Percentiles rank a stretch among this genome's conserved stretches.
Evolutionary conservation across 2,888 invertebrate species (phyloP).

Genomic region (Ichneumoninae sp.): DNA sequence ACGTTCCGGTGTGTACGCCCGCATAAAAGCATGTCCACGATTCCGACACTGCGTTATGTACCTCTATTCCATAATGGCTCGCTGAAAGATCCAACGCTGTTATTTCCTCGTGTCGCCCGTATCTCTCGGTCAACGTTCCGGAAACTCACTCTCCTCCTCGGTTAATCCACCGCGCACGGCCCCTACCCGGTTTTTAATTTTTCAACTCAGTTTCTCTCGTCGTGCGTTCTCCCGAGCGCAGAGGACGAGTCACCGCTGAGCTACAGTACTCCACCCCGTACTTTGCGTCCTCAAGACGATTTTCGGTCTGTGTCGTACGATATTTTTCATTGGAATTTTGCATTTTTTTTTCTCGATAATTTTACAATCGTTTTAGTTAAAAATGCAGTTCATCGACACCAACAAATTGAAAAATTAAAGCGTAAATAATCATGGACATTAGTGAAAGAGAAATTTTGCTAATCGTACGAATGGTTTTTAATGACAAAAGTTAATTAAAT

Average conservation of each 20-base stretch:
- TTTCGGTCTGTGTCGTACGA: slow-evolving; percentile 4
- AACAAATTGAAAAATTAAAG: background rate
- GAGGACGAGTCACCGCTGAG: slow-evolving; percentile 19
- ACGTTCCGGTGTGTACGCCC: slow-evolving; percentile 56
- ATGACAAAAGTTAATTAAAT: background rate
- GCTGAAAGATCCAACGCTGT: slow-evolving; percentile 37
- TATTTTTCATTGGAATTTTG: background rate
- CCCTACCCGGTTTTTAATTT: slow-evolving; percentile 6
- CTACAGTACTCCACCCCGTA: slow-evolving; percentile 8
- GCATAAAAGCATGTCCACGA: slow-evolving; percentile 52
- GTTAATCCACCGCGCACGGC: slow-evolving; percentile 22
- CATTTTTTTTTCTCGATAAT: background rate
- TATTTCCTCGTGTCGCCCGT: slow-evolving; percentile 43
- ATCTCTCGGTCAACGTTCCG: slow-evolving; percentile 54
- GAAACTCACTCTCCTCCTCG: slow-evolving; percentile 45
- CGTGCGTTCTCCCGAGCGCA: slow-evolving; percentile 60
- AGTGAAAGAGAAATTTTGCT: too few relatives aligned
- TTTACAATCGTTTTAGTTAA: background rate
- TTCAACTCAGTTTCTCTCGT: slow-evolving; percentile 45
- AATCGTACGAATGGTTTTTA: background rate
- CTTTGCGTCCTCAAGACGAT: slow-evolving; percentile 17
- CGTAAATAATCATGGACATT: background rate
- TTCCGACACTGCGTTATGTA: background rate
- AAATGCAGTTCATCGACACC: background rate
- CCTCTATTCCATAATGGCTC: slow-evolving; percentile 19